Conservation (phyloP, 2,113 vertebrate species). For the Notarius lentiginosus region DNA sequence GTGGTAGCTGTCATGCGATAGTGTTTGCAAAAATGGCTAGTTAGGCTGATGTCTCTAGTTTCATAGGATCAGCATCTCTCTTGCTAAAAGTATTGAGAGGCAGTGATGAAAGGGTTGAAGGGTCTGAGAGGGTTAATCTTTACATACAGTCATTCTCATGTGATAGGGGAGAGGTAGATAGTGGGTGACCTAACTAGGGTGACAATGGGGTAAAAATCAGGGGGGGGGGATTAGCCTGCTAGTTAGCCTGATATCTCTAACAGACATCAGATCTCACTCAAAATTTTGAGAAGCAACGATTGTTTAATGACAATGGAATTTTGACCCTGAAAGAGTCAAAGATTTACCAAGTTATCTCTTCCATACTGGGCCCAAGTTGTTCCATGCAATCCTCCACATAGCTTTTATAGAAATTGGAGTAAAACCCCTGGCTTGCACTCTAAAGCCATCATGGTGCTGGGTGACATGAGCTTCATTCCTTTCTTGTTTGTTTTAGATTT, state of each 20-base stretch:
- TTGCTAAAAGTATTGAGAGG: background rate
- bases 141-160: background rate
- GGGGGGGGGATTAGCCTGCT: too few relatives aligned
- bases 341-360: slow-evolving; percentile 20
- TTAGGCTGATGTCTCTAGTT: background rate
- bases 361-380: slow-evolving; percentile 51
- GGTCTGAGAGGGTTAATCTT: too few relatives aligned
- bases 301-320: background rate
- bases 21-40: background rate
- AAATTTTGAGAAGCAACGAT: background rate
- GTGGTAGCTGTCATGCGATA: background rate
- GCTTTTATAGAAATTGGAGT: slow-evolving; percentile 55
- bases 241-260: background rate
- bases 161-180: background rate
- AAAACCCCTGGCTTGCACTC: slow-evolving; percentile 58
- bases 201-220: background rate
- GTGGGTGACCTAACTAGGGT: background rate
- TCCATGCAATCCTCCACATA: slow-evolving; percentile 59
- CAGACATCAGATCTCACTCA: background rate
- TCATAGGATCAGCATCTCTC: background rate
- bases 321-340: background rate
- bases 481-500: slow-evolving; percentile 69
- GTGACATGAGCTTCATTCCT: slow-evolving; percentile 46
- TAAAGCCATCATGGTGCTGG: slow-evolving; percentile 58
- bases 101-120: background rate